Evolutionary conservation across 2,888 invertebrate genomes (phyloP), one percentile per base, ranked within the genome.

Genomic region (Drosophila acutilabella): DNA sequence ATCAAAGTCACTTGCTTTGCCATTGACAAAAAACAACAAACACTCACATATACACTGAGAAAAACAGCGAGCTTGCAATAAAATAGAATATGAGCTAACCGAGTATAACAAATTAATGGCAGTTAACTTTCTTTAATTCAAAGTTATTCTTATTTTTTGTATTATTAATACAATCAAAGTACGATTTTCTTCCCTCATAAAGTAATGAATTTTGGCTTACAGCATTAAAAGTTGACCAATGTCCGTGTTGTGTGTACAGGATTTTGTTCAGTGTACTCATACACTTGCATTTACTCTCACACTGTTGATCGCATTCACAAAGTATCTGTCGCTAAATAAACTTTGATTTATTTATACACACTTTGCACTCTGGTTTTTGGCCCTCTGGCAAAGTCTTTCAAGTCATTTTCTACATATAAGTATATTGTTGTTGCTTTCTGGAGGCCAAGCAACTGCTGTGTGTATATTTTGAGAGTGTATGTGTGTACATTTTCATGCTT

Each of bases 331-430:
- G 73, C 83, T 74, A 82, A 83, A 83, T 80, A 83, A 88, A 86
- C 88, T 74, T 82, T 88, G 83, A 83, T 88, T 88, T 83, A 88
- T 88, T 85, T 88, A 80, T 78, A 72, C 72, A 79, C 82, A 79
- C 81, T 78, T 61, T 74, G 64, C 79, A 61, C 70, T 71, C 52
- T 77, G 65, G 64, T 56, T 64, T 81, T 78, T 67, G 65, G 53
- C 57, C 73, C 69, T 33, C 50, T 30, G 58, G 69, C 61, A 57
- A 73, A 73, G 82, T 68, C 80, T 80, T 81, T 74, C 56, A 81
- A 81, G 81, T 81, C 71, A 60, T 65, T 58, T 69, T 48, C 70
- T 78, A 78, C 66, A 73, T 70, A 64, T n/a, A n/a, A 40, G 5
- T 13, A 36, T 7, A 14, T 71, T 71, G 60, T 58, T 71, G 78